Percentiles rank a stretch among this genome's conserved stretches.
Evolutionary conservation across 2,113 vertebrate species (phyloP).

Genomic region (Otus sunia): DNA sequence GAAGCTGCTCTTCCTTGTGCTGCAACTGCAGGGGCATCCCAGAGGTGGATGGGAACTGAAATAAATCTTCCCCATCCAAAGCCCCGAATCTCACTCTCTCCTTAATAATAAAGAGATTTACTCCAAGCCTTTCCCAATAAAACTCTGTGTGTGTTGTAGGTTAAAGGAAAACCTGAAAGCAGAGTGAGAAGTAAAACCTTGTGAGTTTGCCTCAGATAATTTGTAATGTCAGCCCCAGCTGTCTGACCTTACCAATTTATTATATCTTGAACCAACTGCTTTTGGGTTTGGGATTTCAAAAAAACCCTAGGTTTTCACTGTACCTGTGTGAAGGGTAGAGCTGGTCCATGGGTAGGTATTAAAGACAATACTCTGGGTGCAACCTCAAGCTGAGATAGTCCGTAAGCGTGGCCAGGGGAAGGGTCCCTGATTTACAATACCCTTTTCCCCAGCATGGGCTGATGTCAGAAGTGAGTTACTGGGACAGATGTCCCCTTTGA

Average conservation of each 20-base stretch:
- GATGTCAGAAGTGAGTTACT: neutral
- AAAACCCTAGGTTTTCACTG: neutral
- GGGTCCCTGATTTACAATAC: neutral
- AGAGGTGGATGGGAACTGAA: neutral
- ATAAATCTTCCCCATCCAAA: conserved; percentile 35
- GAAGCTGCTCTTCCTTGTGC: neutral
- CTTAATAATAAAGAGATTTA: neutral
- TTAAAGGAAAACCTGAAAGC: neutral
- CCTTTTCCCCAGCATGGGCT: neutral
- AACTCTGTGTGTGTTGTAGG: neutral
- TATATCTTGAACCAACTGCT: neutral
- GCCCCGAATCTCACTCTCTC: neutral
- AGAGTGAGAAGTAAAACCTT: neutral
- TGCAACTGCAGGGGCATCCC: neutral
- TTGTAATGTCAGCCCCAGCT: neutral
- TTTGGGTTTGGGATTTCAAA: neutral
- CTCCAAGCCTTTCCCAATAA: neutral
- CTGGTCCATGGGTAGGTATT: neutral
- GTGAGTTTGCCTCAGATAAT: neutral
- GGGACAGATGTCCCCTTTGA: conserved; percentile 16
- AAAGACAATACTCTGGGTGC: neutral
- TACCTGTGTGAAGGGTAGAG: neutral
- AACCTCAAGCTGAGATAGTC: neutral
- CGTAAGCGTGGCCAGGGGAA: neutral
- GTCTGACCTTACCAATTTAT: neutral